These are phyloP conservation scores for Morone saxatilis DNA, from an alignment of 2,113 vertebrate genomes.

Conservation along the genomic window DNA sequence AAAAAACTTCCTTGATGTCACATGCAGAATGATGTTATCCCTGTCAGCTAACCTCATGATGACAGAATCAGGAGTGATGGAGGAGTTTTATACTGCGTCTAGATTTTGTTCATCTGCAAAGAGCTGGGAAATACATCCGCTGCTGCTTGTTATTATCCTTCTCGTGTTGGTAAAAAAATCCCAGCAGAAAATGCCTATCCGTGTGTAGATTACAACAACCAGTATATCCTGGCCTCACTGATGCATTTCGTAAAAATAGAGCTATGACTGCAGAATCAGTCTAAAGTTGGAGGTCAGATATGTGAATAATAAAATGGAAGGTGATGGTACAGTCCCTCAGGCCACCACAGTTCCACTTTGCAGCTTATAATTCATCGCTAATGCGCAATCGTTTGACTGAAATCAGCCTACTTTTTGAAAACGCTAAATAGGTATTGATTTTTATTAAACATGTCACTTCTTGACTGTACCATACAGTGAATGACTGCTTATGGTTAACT, in stretches of 20 bases:
- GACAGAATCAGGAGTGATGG: neutral
- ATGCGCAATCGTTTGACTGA: constrained; percentile 19
- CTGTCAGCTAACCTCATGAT: neutral
- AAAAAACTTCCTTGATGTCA: neutral
- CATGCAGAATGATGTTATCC: neutral
- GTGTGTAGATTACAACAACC: neutral
- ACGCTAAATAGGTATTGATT: neutral
- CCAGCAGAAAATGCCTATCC: neutral
- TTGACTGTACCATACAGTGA: neutral
- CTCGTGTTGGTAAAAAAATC: neutral
- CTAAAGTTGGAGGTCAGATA: constrained; percentile 13
- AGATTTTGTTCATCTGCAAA: constrained; percentile 1
- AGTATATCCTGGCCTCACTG: neutral
- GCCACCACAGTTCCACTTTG: constrained; percentile 19
- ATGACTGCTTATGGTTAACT: constrained; percentile 1
- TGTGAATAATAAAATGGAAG: constrained; percentile 24
- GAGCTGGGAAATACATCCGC: neutral
- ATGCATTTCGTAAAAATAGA: neutral
- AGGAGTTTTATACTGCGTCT: neutral
- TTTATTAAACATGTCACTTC: neutral
- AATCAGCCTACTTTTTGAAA: neutral
- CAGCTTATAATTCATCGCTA: constrained; percentile 36
- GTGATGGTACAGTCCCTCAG: constrained; percentile 24
- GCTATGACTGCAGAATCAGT: neutral
- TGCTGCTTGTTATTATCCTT: neutral